Conservation (phyloP, 2,113 vertebrate species). For the Mobula hypostoma region DNA sequence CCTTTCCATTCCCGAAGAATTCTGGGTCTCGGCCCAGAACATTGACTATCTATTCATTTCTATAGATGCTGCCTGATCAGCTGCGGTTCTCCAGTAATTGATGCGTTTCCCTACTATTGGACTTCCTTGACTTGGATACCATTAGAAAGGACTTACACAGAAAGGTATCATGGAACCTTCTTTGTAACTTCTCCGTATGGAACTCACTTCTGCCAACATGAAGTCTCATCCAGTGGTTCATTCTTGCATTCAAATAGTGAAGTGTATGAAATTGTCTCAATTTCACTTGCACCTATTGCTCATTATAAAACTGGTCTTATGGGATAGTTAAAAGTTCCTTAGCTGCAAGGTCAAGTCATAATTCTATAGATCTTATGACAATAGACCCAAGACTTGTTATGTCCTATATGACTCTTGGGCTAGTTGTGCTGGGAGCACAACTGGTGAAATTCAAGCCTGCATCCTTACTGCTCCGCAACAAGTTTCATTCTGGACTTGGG, state of each 20-base stretch:
- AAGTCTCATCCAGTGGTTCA: neutral
- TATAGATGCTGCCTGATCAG: no score
- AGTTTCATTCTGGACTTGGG: neutral
- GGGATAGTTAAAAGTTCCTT: neutral
- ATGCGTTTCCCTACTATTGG: no score
- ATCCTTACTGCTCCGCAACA: neutral
- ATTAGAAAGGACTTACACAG: neutral
- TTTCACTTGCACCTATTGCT: neutral
- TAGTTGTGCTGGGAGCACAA: neutral
- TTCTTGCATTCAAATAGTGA: no score
- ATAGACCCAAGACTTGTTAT: neutral
- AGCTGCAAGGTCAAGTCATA: neutral
- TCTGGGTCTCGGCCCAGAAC: no score
- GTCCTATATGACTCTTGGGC: neutral
- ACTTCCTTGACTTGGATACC: neutral
- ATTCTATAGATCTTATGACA: neutral
- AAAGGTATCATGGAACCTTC: no score
- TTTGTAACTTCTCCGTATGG: no score
- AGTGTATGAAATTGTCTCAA: neutral
- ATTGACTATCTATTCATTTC: no score
- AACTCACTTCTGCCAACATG: neutral
- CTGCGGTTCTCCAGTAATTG: no score
- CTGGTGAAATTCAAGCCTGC: neutral
- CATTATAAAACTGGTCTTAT: neutral
- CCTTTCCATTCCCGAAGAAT: no score